Conservation (phyloP, 2,797 vertebrate genomes). For the Potorous gilbertii region DNA sequence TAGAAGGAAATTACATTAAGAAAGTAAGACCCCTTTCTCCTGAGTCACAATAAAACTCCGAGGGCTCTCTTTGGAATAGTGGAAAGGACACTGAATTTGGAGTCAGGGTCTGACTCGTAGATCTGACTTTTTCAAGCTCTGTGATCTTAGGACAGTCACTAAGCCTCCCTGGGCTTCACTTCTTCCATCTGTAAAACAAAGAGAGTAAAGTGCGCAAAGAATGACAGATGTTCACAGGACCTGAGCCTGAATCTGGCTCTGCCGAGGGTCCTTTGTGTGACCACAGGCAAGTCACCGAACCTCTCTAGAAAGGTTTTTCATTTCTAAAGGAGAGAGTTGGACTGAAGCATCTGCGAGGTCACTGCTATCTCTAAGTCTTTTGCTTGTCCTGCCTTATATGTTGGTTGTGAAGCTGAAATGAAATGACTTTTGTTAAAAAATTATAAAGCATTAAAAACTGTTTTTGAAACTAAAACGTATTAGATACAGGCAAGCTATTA, state of each 20-base stretch:
- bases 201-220: not conserved
- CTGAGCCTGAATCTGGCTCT: not conserved
- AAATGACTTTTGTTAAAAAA: not conserved
- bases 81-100: not conserved
- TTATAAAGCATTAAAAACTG: not conserved
- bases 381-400: not conserved
- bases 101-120: not conserved
- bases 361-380: not conserved
- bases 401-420: not conserved
- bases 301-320: not conserved
- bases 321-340: not conserved
- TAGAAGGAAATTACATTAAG: slow-evolving; percentile 11
- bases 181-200: not conserved
- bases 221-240: not conserved
- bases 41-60: not conserved
- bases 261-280: not conserved
- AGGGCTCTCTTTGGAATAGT: not conserved
- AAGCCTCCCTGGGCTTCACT: not conserved
- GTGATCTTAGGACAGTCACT: not conserved
- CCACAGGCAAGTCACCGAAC: not conserved
- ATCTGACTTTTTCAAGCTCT: not conserved
- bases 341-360: not conserved
- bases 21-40: slow-evolving; percentile 1
- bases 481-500: not conserved
- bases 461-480: not conserved